Conservation (phyloP, 2,797 vertebrate genomes). For the Dendrocincla fuliginosa region DNA sequence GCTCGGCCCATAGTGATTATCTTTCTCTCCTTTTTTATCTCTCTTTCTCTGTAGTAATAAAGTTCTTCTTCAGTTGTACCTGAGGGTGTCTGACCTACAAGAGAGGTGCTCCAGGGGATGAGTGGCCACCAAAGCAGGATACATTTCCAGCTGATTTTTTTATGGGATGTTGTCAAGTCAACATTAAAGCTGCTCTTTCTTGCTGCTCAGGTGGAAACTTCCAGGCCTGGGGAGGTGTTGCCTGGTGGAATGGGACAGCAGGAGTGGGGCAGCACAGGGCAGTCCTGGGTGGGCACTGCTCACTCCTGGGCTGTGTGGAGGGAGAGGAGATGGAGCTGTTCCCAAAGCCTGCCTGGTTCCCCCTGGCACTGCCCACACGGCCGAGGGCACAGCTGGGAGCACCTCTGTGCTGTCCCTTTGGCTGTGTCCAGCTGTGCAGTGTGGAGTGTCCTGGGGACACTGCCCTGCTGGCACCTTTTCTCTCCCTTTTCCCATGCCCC, state of each 20-base stretch:
- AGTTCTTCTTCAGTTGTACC: neutral
- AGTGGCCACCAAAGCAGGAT: neutral
- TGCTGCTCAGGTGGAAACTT: neutral
- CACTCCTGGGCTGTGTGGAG: neutral
- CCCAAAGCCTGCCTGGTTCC: neutral
- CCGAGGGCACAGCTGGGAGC: neutral
- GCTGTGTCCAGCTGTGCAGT: neutral
- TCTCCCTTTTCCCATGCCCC: neutral
- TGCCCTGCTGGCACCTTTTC: fast-evolving
- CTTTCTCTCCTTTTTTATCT: neutral
- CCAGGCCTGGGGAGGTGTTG: neutral
- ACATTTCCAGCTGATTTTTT: neutral
- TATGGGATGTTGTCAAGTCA: neutral
- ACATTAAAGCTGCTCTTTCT: neutral
- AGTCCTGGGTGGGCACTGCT: fast-evolving
- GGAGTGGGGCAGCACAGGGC: neutral
- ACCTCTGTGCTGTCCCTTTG: neutral
- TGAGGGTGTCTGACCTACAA: neutral
- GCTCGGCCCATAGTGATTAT: neutral
- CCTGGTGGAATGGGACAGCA: neutral
- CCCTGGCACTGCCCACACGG: neutral
- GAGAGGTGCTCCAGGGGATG: neutral
- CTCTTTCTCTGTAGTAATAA: neutral
- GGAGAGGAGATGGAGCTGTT: neutral
- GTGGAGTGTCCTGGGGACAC: neutral